A percentile compares a stretch with the other conserved stretches of the same genome.
Evolutionary conservation across 92 coral and sea anemone species (phyloP).

Genomic region (Porites cylindrica): DNA sequence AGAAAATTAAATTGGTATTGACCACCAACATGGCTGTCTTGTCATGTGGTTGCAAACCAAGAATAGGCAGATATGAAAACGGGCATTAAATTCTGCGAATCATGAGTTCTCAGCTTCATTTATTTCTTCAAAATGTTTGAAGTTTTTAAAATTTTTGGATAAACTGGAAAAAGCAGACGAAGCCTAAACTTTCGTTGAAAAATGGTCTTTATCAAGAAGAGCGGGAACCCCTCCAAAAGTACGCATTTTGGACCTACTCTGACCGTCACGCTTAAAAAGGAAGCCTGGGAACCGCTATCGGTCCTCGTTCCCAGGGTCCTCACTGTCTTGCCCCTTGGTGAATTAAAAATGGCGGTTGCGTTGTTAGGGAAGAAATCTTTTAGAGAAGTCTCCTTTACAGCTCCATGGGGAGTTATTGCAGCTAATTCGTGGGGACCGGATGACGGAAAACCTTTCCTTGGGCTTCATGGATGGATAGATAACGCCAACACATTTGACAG

Average conservation of each 20-base stretch:
- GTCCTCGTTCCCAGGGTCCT: background rate
- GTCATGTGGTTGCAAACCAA: too few relatives aligned
- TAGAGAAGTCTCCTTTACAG: constrained; percentile 49
- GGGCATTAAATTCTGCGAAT: too few relatives aligned
- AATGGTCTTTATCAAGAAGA: too few relatives aligned
- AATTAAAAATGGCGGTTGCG: constrained; percentile 17
- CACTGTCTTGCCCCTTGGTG: background rate
- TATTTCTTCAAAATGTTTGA: too few relatives aligned
- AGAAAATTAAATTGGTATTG: too few relatives aligned
- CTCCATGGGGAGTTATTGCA: constrained; percentile 81
- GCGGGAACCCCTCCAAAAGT: background rate
- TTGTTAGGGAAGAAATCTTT: background rate
- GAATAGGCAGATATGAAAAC: too few relatives aligned
- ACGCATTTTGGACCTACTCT: background rate
- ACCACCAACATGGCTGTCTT: too few relatives aligned
- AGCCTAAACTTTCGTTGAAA: too few relatives aligned
- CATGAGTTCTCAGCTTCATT: too few relatives aligned
- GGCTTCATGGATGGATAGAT: constrained; percentile 86
- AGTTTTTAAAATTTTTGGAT: too few relatives aligned
- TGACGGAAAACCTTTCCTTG: constrained; percentile 68
- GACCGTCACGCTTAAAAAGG: background rate
- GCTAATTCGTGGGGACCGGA: constrained; percentile 75
- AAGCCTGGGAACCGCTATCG: background rate
- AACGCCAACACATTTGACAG: constrained; percentile 81
- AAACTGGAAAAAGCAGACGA: too few relatives aligned